These are phyloP conservation scores for Pollenia amentaria DNA, from an alignment of 2,888 invertebrate genomes.

Conservation along the genomic window DNA sequence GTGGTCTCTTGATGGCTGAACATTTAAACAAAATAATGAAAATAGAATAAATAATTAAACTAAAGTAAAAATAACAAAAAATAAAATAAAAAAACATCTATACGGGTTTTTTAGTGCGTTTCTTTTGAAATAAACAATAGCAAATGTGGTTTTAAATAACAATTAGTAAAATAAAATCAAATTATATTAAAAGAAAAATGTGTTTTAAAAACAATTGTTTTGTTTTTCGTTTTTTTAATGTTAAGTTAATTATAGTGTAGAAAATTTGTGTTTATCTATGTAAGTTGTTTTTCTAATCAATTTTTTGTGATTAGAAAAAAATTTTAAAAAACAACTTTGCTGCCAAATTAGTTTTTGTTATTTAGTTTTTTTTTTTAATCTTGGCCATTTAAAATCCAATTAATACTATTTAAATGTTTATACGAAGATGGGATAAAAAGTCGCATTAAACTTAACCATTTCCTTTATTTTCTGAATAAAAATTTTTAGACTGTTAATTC, in stretches of 20 bases:
- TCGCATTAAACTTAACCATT: too few species aligned
- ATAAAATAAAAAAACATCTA: neutral
- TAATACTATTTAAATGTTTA: slow-evolving; percentile 4
- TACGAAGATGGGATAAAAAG: neutral
- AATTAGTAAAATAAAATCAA: slow-evolving; percentile 8
- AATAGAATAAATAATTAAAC: slow-evolving; percentile 8
- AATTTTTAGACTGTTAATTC: too few species aligned
- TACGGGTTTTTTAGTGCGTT: slow-evolving; percentile 8
- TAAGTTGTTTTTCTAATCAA: neutral
- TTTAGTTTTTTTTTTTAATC: neutral
- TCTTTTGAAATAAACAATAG: neutral
- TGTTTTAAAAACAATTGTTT: slow-evolving; percentile 20
- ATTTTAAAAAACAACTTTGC: slow-evolving; percentile 6
- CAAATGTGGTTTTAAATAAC: slow-evolving; percentile 38
- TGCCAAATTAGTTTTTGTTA: neutral
- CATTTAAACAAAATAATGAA: slow-evolving; percentile 38
- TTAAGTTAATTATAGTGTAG: slow-evolving; percentile 14
- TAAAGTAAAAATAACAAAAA: slow-evolving; percentile 17
- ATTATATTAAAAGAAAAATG: neutral
- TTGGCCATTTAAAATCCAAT: slow-evolving; percentile 10
- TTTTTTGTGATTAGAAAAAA: neutral
- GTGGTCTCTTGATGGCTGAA: slow-evolving; percentile 58
- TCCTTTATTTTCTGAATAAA: too few species aligned
- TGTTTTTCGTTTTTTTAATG: neutral
- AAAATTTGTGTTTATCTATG: slow-evolving; percentile 8